Evolutionary conservation across 2,113 vertebrate species (phyloP).

Genomic region (Sinocyclocheilus anshuiensis): DNA sequence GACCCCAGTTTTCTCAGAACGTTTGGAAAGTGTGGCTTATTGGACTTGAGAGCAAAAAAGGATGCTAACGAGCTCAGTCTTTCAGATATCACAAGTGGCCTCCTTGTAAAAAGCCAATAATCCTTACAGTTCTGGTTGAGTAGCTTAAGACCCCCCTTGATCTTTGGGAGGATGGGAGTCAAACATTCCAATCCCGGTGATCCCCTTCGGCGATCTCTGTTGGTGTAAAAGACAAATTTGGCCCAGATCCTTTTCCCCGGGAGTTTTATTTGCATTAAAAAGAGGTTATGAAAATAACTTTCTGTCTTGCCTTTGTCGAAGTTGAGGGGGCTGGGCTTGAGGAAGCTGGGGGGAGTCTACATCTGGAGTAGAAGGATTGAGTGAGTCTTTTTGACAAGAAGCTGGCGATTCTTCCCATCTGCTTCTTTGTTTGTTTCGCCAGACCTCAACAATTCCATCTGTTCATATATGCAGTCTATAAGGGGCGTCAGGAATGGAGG

Average conservation of each 20-base stretch:
- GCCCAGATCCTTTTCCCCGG: conserved; percentile 56
- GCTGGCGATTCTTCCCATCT: conserved; percentile 14
- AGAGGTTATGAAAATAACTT: conserved; percentile 71
- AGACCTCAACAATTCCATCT: conserved; percentile 44
- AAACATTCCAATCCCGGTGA: conserved; percentile 62
- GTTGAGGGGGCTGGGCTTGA: conserved; percentile 50
- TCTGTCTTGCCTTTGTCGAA: conserved; percentile 59
- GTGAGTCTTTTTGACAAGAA: neutral
- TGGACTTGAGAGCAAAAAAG: conserved; percentile 19
- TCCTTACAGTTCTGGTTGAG: conserved; percentile 66
- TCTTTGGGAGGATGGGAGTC: conserved; percentile 62
- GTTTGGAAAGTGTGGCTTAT: neutral
- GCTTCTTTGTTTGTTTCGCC: conserved; percentile 46
- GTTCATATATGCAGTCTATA: conserved; percentile 47
- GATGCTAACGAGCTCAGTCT: conserved; percentile 24
- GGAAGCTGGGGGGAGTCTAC: neutral
- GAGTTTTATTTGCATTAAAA: conserved; percentile 68
- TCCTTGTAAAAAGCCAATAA: conserved; percentile 66
- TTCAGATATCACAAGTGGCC: conserved; percentile 41
- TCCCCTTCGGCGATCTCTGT: conserved; percentile 56
- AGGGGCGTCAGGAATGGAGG: conserved; percentile 58
- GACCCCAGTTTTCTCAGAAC: neutral
- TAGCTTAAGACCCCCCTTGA: conserved; percentile 53
- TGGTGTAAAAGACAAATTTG: conserved; percentile 72
- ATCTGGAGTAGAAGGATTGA: neutral